Evolutionary conservation across 2,888 invertebrate species (phyloP).

Genomic region (Drosophila fulvimacula): DNA sequence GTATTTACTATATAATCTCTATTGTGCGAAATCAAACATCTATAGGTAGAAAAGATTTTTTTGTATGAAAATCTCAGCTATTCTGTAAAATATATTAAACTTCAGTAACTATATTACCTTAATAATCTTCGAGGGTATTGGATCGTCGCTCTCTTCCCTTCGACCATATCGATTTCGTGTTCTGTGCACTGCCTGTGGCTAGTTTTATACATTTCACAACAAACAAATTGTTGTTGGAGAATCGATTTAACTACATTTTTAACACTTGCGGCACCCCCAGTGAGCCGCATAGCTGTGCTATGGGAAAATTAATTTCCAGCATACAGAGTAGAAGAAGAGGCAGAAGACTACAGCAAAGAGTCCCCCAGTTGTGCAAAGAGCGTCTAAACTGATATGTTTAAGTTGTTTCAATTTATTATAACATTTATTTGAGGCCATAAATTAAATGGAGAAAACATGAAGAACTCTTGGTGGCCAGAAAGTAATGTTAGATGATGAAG

Average conservation of each 20-base stretch:
- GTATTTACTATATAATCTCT: too few species aligned
- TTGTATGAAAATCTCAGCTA: too few species aligned
- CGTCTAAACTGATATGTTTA: constrained; percentile 15
- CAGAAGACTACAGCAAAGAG: constrained; percentile 7
- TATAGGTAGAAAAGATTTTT: too few species aligned
- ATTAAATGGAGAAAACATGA: constrained; percentile 47
- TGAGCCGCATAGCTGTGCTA: constrained; percentile 35
- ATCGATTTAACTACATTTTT: constrained; percentile 69
- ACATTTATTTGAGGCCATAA: constrained; percentile 71
- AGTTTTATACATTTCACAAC: constrained; percentile 48
- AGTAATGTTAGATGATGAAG: constrained; percentile 62
- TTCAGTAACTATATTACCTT: too few species aligned
- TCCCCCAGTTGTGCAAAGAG: constrained; percentile 4
- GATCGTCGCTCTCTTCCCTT: neutral
- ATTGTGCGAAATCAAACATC: too few species aligned
- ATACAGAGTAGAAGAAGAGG: neutral
- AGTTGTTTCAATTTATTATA: constrained; percentile 58
- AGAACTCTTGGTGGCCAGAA: constrained; percentile 58
- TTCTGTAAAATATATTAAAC: neutral
- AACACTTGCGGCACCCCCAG: constrained; percentile 67
- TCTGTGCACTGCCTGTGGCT: constrained; percentile 50
- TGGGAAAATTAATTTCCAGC: constrained; percentile 50
- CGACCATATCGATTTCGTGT: constrained; percentile 10
- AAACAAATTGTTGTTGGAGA: constrained; percentile 67
- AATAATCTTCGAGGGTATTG: neutral